Conservation (phyloP, 2,113 vertebrate genomes). For the Eulemur macaco region DNA sequence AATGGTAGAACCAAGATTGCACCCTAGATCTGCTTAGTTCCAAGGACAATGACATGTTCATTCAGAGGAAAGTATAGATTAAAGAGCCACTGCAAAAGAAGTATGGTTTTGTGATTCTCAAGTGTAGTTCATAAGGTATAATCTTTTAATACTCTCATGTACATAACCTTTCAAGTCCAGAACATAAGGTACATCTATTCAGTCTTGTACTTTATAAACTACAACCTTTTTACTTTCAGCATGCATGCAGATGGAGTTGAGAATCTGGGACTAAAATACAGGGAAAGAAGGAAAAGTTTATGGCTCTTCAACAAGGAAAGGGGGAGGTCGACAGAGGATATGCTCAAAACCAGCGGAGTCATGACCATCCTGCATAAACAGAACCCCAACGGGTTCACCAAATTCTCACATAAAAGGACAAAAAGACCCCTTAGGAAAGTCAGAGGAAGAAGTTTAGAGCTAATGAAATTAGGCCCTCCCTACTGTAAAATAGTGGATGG, state of each 20-base stretch:
- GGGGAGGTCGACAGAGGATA: not conserved
- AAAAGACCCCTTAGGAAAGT: not conserved
- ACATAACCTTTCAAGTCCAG: conserved; percentile 4
- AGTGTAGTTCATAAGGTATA: not conserved
- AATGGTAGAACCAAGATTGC: not conserved
- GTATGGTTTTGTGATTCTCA: not conserved
- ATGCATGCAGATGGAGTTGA: not conserved
- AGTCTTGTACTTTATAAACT: not conserved
- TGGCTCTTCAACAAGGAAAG: not conserved
- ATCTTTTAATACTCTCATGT: not conserved
- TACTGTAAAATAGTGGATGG: not conserved
- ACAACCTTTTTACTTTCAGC: not conserved
- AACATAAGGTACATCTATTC: not conserved
- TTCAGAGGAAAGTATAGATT: not conserved
- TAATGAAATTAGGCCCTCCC: not conserved
- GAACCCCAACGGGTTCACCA: not conserved
- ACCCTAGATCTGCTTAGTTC: not conserved
- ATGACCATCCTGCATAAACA: not conserved
- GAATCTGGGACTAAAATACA: not conserved
- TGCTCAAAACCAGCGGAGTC: not conserved
- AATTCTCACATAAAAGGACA: not conserved
- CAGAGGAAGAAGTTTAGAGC: not conserved
- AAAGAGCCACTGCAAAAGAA: not conserved
- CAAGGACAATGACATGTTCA: not conserved
- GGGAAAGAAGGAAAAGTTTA: not conserved